Conservation (phyloP, 2,113 vertebrate genomes). For the Lepus americanus region DNA sequence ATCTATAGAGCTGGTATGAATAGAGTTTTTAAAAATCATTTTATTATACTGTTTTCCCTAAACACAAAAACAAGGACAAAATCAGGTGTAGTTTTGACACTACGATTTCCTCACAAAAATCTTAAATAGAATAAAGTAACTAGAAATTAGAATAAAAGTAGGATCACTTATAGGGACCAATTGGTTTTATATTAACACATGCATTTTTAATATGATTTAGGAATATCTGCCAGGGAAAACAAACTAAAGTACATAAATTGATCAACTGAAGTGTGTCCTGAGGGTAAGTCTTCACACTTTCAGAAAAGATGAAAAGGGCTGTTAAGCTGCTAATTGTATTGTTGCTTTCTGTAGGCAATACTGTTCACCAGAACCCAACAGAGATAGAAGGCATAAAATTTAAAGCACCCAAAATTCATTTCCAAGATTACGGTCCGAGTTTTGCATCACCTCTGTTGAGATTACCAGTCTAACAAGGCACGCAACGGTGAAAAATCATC, state of each 20-base stretch:
- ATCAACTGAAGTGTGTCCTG: background rate
- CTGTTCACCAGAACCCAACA: background rate
- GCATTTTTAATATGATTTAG: background rate
- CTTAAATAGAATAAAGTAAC: background rate
- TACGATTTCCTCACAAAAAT: background rate
- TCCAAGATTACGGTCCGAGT: background rate
- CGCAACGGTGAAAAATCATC: background rate
- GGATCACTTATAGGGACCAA: background rate
- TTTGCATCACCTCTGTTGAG: background rate
- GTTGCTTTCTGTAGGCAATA: background rate
- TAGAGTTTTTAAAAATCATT: background rate
- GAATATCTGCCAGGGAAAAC: background rate
- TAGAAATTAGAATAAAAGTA: constrained; percentile 17
- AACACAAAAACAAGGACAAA: background rate
- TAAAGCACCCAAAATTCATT: background rate
- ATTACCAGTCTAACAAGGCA: background rate
- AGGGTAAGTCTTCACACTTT: background rate
- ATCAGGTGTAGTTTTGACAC: background rate
- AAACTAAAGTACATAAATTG: background rate
- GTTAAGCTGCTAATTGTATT: background rate
- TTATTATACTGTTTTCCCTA: background rate
- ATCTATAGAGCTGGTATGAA: background rate
- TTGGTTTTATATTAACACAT: background rate
- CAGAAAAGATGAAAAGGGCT: background rate
- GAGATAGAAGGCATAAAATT: background rate